Percentiles rank a stretch among this genome's conserved stretches.
These are phyloP conservation scores for Oscheius sp. DNA, from an alignment of 2,888 invertebrate genomes.

Conservation along the genomic window DNA sequence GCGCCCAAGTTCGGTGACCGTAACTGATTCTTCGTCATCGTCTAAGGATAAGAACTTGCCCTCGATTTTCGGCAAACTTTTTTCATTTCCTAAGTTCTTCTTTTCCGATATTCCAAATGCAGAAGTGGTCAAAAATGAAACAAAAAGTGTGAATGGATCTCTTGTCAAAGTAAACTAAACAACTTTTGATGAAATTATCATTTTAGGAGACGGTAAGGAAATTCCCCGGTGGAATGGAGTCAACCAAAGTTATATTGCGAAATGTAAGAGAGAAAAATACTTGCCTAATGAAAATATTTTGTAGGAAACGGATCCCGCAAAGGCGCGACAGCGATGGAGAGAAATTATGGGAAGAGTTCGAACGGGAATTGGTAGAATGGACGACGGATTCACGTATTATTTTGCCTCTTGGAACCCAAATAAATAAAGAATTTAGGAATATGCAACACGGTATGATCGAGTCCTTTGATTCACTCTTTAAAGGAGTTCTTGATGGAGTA, in stretches of 20 bases:
- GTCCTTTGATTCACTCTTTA: slow-evolving; percentile 25
- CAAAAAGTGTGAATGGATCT: slow-evolving; percentile 14
- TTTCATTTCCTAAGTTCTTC: slow-evolving; percentile 16
- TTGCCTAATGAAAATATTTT: neutral
- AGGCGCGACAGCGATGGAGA: slow-evolving; percentile 9
- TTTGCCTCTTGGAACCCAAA: neutral
- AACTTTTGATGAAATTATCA: neutral
- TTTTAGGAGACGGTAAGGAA: slow-evolving; percentile 22
- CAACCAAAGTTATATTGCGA: neutral
- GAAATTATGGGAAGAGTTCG: slow-evolving; percentile 1
- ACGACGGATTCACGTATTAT: slow-evolving; percentile 18
- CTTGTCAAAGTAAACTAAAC: neutral
- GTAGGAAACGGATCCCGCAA: slow-evolving; percentile 19
- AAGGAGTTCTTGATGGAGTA: slow-evolving; percentile 22
- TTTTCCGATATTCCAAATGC: neutral
- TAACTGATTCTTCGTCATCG: slow-evolving; percentile 16
- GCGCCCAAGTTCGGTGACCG: slow-evolving; percentile 24
- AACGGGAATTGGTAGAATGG: slow-evolving; percentile 18
- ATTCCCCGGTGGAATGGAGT: slow-evolving; percentile 22
- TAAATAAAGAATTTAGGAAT: neutral
- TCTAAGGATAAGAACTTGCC: slow-evolving; percentile 12
- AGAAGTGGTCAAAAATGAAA: slow-evolving; percentile 18
- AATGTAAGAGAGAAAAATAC: slow-evolving; percentile 1
- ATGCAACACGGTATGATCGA: slow-evolving; percentile 31
- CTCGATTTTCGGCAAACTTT: slow-evolving; percentile 15